Evolutionary conservation across 2,888 invertebrate genomes (phyloP).

Genomic region (Lithophane semibrunnea): DNA sequence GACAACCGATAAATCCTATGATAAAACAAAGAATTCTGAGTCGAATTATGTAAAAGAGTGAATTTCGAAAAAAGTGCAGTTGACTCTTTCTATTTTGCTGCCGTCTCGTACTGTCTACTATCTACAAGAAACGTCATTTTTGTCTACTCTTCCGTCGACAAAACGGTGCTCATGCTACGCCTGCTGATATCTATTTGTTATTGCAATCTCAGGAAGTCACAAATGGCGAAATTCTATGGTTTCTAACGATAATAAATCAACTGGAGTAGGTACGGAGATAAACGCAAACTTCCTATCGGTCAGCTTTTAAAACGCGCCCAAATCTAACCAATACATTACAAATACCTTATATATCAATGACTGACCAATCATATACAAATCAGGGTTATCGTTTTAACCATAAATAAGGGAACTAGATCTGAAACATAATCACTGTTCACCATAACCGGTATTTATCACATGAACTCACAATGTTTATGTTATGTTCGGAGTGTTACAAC

Average conservation of each 20-base stretch:
- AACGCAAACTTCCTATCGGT: slow-evolving; percentile 28
- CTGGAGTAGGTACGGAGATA: slow-evolving; percentile 13
- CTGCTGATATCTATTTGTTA: background rate
- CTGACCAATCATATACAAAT: slow-evolving; percentile 79
- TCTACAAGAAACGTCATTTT: no score
- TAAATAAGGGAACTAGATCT: slow-evolving; percentile 77
- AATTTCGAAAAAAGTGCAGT: no score
- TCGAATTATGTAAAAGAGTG: no score
- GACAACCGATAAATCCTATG: no score
- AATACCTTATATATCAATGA: slow-evolving; percentile 68
- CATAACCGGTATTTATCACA: slow-evolving; percentile 79
- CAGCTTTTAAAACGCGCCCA: slow-evolving; percentile 61
- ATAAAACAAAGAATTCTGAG: no score
- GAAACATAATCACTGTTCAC: slow-evolving; percentile 74
- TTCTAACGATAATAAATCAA: slow-evolving; percentile 31
- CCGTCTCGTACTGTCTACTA: no score
- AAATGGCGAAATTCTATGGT: slow-evolving; percentile 15
- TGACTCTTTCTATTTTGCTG: no score
- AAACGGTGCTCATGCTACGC: no score
- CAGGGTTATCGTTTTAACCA: slow-evolving; percentile 75
- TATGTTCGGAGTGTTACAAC: slow-evolving; percentile 79
- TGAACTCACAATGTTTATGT: slow-evolving; percentile 75
- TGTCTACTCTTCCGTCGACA: no score
- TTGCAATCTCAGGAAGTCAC: slow-evolving; percentile 12
- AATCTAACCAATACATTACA: slow-evolving; percentile 64